Evolutionary conservation across 2,113 vertebrate genomes (phyloP).

Genomic region (Xiphophorus couchianus): DNA sequence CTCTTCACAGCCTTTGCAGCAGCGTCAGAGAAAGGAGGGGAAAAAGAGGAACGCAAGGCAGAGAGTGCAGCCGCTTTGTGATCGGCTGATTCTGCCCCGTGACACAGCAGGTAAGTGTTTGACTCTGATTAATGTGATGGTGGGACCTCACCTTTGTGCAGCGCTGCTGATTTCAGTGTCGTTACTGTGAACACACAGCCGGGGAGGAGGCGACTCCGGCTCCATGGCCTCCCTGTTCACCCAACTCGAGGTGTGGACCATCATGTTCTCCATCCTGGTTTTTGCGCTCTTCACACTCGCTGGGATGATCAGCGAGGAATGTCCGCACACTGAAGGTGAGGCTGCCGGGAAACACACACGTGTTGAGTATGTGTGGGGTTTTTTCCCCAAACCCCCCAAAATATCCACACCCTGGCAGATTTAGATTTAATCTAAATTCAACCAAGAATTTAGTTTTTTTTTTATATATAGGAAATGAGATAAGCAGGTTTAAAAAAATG

Average conservation of each 20-base stretch:
- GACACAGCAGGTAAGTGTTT: constrained; percentile 21
- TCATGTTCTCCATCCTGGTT: constrained; percentile 73
- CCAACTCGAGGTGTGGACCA: constrained; percentile 68
- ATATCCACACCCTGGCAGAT: too few species aligned
- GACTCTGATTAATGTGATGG: not conserved
- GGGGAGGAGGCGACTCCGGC: not conserved
- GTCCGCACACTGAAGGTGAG: constrained; percentile 43
- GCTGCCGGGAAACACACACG: not conserved
- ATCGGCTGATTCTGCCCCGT: not conserved
- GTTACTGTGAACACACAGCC: not conserved
- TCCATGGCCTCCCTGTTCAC: constrained; percentile 63
- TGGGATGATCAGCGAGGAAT: constrained; percentile 68
- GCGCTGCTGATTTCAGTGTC: not conserved
- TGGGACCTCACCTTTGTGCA: not conserved
- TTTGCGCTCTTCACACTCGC: constrained; percentile 72
- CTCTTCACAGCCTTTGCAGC: constrained; percentile 36
- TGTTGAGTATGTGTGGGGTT: not conserved
- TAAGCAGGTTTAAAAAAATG: too few species aligned
- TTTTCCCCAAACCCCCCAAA: too few species aligned
- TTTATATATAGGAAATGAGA: too few species aligned
- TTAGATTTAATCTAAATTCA: too few species aligned
- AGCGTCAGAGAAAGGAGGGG: not conserved
- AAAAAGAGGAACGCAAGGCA: not conserved
- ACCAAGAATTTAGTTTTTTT: too few species aligned
- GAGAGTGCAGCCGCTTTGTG: not conserved